Percentiles rank a stretch among this genome's conserved stretches.
Evolutionary conservation across 2,888 invertebrate genomes (phyloP).

Genomic region (Callimorpha dominula): DNA sequence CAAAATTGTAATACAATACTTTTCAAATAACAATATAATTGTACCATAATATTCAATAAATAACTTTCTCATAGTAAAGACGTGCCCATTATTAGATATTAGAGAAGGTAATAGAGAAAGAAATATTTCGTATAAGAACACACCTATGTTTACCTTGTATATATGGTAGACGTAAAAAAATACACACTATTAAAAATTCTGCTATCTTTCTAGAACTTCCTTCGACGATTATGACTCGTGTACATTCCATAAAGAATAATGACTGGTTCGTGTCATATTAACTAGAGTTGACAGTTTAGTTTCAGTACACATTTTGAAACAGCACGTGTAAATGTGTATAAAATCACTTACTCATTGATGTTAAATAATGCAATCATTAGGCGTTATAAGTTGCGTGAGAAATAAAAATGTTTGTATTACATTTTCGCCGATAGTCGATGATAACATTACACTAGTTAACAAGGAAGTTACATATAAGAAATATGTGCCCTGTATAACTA

Average conservation of each 20-base stretch:
- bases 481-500: neutral
- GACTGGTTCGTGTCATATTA: too few relatives aligned
- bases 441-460: slow-evolving; percentile 6
- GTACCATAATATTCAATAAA: neutral
- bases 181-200: neutral
- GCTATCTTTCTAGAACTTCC: neutral
- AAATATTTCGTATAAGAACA: neutral
- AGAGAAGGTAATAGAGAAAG: neutral
- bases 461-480: neutral
- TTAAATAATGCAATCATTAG: slow-evolving; percentile 10
- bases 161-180: neutral
- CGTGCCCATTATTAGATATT: neutral
- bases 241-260: neutral
- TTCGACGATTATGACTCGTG: neutral
- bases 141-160: neutral
- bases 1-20: neutral
- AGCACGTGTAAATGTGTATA: slow-evolving; percentile 8
- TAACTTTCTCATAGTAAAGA: neutral
- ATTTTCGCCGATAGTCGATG: slow-evolving; percentile 33
- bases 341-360: slow-evolving; percentile 14
- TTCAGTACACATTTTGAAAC: neutral
- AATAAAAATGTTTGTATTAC: slow-evolving; percentile 47
- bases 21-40: neutral
- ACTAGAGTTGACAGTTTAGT: neutral
- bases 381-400: slow-evolving; percentile 21